These are phyloP conservation scores for Sminthurides bifidus DNA, from an alignment of 1,140 invertebrate genomes.

Conservation along the genomic window DNA sequence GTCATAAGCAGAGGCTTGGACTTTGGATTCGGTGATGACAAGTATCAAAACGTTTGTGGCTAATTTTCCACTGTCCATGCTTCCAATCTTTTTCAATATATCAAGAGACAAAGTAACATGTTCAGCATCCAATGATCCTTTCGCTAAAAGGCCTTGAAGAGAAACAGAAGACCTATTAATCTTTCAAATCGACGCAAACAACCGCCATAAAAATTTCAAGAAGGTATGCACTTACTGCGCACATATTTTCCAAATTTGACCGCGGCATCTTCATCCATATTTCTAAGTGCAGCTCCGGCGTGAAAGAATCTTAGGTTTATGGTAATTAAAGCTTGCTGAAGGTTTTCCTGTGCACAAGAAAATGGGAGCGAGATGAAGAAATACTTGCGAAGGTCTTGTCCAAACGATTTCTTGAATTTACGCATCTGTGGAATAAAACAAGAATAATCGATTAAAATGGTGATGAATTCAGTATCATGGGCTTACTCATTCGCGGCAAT, in stretches of 20 bases:
- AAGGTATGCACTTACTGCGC: slow-evolving; percentile 7
- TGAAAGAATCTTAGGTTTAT: slow-evolving; percentile 22
- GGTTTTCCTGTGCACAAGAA: slow-evolving; percentile 12
- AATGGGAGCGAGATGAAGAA: slow-evolving; percentile 22
- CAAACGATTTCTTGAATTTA: slow-evolving; percentile 10
- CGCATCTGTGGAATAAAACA: slow-evolving; percentile 5
- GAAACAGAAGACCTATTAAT: not conserved
- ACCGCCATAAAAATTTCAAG: not conserved
- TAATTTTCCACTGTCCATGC: not conserved
- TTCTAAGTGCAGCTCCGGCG: slow-evolving; percentile 11
- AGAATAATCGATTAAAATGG: too few species aligned
- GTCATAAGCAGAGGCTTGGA: not conserved
- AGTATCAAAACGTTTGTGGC: not conserved
- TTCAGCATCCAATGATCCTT: not conserved
- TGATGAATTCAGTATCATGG: not conserved
- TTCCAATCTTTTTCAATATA: not conserved
- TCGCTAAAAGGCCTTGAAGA: not conserved
- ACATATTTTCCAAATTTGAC: slow-evolving; percentile 11
- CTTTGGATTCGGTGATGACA: not conserved
- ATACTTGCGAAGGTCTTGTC: slow-evolving; percentile 18
- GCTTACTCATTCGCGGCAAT: not conserved
- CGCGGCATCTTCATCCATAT: slow-evolving; percentile 13
- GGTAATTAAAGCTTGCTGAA: not conserved
- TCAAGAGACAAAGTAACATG: not conserved
- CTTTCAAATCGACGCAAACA: not conserved